Conservation (phyloP, 2,113 vertebrate genomes). For the Smithornis capensis region DNA sequence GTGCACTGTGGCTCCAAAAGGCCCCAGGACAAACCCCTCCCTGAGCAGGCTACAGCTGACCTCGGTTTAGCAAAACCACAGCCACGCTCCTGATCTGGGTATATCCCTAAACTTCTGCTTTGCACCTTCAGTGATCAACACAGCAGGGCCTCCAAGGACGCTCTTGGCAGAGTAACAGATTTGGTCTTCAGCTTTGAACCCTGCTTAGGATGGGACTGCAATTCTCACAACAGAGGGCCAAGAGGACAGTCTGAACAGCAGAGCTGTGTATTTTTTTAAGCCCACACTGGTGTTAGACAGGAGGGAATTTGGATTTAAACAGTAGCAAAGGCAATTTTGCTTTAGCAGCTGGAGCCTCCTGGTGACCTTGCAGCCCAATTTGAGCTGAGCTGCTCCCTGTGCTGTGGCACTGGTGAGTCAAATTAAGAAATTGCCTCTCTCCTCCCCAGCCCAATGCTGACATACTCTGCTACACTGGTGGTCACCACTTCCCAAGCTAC, state of each 20-base stretch:
- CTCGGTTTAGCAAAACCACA: neutral
- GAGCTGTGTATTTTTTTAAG: neutral
- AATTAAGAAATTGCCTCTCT: neutral
- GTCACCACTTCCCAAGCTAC: neutral
- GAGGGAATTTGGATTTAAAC: neutral
- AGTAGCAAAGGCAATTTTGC: neutral
- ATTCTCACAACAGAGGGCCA: neutral
- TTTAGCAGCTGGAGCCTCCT: neutral
- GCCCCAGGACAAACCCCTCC: neutral
- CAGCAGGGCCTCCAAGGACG: neutral
- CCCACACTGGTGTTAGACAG: rapidly evolving
- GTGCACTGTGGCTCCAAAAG: neutral
- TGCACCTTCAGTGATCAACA: neutral
- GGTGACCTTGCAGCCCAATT: neutral
- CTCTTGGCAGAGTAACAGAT: neutral
- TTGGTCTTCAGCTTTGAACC: neutral
- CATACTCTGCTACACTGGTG: neutral
- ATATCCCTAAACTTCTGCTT: neutral
- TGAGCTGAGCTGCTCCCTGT: neutral
- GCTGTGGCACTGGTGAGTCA: rapidly evolving
- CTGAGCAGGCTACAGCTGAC: neutral
- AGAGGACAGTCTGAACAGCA: neutral
- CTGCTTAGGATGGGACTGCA: neutral
- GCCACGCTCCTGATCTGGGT: neutral
- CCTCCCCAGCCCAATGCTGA: neutral